Evolutionary conservation across 1,140 invertebrate species (phyloP), one percentile per base, ranked within the genome.

Genomic region (Agraylea sexmaculata): DNA sequence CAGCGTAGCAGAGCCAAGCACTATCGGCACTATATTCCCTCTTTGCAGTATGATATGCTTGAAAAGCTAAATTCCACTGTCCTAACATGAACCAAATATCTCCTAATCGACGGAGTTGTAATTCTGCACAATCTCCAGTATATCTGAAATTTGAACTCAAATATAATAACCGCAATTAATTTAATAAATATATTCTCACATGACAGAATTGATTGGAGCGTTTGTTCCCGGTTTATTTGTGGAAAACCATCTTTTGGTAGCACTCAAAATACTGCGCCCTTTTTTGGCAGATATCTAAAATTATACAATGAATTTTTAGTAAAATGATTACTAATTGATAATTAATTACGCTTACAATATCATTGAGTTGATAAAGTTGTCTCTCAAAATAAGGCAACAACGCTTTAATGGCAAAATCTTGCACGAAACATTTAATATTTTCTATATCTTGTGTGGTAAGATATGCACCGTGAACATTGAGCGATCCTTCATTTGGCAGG

Each of bases 21-120:
- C 91, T 85, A 61, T 99, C 94, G 12, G 81, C 83, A 51, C 85
- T 84, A 62, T 98, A 98, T 56, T 99, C 95, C 43, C 91, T 77
- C 63, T 97, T 98, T 8, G 90, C 86, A 12, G 85, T 79, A 59
- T 98, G 91, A 64, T 97, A 99, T 1, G 86, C 78, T 54, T 73
- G 86, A 64, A 92, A 95, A 1, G 95, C 89, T 37, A 86, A 67
- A 45, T 81, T 77, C 66, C 97, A 98, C 51, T 94, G 79, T 7
- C 91, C 87, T 59, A 98, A 92, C 73, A 98, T 80, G 56, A 99
- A 97, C 59, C 88, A 92, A 0, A 99, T 64, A 64, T 99, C 95
- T 4, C 85, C 95, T 23, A 98, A 59, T 40, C 90, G 78, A 42
- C 94, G 72, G 17, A 92, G 74, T 57, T 97, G 92, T 27, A 98